phyloP scores from a whole-genome alignment of 2,797 vertebrate genomes.

The Notolepis coatsorum region DNA sequence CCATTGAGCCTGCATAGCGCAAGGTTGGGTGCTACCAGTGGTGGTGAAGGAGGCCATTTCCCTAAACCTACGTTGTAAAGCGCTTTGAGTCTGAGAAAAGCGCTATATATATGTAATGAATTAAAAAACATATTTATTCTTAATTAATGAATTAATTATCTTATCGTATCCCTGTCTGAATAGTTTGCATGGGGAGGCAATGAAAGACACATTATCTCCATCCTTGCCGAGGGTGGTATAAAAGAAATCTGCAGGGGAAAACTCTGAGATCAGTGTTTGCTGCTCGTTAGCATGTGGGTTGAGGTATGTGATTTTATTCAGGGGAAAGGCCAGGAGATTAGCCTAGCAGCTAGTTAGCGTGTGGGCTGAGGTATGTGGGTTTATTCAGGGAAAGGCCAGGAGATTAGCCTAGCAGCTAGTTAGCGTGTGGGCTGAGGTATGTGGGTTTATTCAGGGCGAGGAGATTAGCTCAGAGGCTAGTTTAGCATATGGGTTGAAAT shows the following conservation, averaged over 20 bases:
- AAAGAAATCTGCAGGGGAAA: conserved; percentile 19
- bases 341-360: background rate
- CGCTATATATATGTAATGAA: too few relatives aligned
- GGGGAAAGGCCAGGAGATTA: conserved; percentile 1
- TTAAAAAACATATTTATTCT: too few relatives aligned
- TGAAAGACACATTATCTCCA: conserved; percentile 64
- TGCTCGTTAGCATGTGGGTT: conserved; percentile 25
- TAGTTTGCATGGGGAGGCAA: conserved; percentile 31
- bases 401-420: conserved; percentile 41
- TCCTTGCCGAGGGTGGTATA: conserved; percentile 7
- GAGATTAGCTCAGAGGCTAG: too few relatives aligned
- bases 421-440: conserved; percentile 43
- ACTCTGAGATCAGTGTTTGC: conserved; percentile 27
- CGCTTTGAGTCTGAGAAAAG: too few relatives aligned
- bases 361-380: conserved; percentile 17
- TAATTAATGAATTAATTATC: too few relatives aligned
- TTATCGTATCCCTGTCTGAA: conserved; percentile 31
- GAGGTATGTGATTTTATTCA: conserved; percentile 27
- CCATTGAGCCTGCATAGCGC: too few relatives aligned
- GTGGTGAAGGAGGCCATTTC: too few relatives aligned
- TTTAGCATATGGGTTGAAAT: too few relatives aligned
- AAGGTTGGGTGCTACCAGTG: too few relatives aligned
- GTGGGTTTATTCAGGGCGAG: conserved; percentile 21
- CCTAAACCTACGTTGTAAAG: too few relatives aligned
- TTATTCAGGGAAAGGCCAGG: conserved; percentile 41